These are phyloP conservation scores for Amphibalanus amphitrite DNA, from an alignment of 1,140 invertebrate species.

Conservation along the genomic window DNA sequence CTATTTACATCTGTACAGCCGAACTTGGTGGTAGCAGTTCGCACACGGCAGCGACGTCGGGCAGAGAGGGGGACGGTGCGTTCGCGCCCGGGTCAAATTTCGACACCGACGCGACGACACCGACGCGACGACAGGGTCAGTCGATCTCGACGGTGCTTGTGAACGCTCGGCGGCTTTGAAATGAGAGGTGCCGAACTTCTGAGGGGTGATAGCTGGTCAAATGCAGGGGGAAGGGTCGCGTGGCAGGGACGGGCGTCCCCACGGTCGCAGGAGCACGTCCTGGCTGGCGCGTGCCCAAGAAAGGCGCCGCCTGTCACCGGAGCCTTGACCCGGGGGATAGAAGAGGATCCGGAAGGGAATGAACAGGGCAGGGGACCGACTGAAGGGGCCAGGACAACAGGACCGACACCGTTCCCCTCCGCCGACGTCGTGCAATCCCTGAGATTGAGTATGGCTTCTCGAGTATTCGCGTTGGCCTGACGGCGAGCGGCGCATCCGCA, in stretches of 20 bases:
- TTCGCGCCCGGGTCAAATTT: neutral
- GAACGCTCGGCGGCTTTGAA: neutral
- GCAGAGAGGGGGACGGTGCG: neutral
- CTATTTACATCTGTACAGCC: constrained; percentile 1
- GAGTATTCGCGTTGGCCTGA: neutral
- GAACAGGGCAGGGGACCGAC: too few species aligned
- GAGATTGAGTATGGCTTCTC: constrained; percentile 1
- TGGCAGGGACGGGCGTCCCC: too few species aligned
- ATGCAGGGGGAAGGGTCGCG: neutral
- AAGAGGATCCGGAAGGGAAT: too few species aligned
- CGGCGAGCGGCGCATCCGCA: too few species aligned
- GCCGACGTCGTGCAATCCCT: neutral
- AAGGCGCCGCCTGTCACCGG: neutral
- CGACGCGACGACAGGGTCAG: neutral
- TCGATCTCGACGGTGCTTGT: neutral
- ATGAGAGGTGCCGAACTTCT: too few species aligned
- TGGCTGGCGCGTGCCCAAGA: neutral
- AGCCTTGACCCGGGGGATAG: neutral
- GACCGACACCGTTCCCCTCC: neutral
- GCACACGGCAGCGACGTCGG: neutral
- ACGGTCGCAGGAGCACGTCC: neutral
- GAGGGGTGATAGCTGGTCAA: neutral
- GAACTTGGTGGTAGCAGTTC: neutral
- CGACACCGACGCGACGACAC: neutral
- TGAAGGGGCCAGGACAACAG: too few species aligned